Conservation (phyloP, 2,113 vertebrate genomes). For the Neopipo cinnamomea region DNA sequence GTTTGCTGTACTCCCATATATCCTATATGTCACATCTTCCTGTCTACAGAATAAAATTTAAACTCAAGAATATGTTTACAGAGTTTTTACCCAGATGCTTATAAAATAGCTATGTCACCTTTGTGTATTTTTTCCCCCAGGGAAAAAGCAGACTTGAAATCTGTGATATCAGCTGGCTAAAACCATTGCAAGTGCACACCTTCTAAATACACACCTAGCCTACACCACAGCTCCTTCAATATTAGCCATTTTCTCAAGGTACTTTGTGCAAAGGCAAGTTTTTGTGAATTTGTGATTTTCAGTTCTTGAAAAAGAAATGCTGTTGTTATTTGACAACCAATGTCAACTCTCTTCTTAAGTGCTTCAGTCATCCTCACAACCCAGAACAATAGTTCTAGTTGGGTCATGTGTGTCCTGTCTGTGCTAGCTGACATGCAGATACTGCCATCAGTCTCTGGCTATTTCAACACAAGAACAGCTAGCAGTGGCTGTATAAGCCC, state of each 20-base stretch:
- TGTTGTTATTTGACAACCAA: neutral
- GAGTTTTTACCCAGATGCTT: neutral
- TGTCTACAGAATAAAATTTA: neutral
- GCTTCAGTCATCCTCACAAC: neutral
- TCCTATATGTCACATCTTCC: neutral
- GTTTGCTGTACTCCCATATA: neutral
- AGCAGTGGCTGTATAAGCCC: neutral
- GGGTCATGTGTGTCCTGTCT: neutral
- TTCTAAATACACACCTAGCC: neutral
- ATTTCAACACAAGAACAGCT: accelerated
- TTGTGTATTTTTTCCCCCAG: neutral
- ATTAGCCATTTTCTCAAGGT: neutral
- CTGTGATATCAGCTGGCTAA: neutral
- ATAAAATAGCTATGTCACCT: neutral
- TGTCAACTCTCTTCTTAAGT: neutral
- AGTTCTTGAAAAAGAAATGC: neutral
- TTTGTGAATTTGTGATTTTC: neutral
- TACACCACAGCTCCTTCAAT: neutral
- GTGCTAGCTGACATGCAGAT: neutral
- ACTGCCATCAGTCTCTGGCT: neutral
- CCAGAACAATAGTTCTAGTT: neutral
- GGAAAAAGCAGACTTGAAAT: neutral
- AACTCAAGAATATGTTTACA: neutral
- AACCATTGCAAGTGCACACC: neutral
- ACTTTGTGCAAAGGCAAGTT: neutral